Conservation (phyloP, 2,888 invertebrate species). For the Osedax fenrisi region DNA sequence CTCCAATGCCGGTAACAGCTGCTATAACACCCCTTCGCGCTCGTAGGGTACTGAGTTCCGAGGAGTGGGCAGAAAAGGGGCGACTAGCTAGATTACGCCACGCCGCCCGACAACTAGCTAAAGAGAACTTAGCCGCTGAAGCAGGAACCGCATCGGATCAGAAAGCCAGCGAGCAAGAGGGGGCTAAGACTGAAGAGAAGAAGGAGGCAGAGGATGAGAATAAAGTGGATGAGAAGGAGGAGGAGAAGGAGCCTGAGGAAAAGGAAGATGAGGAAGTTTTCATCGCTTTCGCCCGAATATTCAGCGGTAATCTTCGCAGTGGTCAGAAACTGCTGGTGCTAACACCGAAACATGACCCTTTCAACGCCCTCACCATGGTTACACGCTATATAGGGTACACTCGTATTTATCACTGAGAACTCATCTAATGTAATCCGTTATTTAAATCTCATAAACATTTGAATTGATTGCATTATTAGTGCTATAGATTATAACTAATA, state of each 20-base stretch:
- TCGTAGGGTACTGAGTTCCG: slow-evolving; percentile 62
- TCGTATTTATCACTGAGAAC: not conserved
- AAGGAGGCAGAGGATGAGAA: not conserved
- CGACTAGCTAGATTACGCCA: slow-evolving; percentile 61
- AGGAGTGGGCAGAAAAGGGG: slow-evolving; percentile 62
- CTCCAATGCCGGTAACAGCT: too few species aligned
- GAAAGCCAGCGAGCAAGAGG: too few species aligned
- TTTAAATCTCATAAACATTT: too few species aligned
- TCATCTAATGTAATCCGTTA: slow-evolving; percentile 1
- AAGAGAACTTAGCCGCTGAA: too few species aligned
- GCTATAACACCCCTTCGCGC: too few species aligned
- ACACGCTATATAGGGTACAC: slow-evolving; percentile 39
- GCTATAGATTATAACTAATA: too few species aligned
- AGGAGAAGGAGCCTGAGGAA: slow-evolving; percentile 28
- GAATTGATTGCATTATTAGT: too few species aligned
- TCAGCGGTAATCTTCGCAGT: slow-evolving; percentile 68
- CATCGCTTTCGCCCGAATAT: slow-evolving; percentile 81
- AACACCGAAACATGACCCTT: slow-evolving; percentile 76
- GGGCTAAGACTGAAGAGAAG: too few species aligned
- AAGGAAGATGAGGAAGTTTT: slow-evolving; percentile 55
- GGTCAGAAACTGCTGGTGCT: slow-evolving; percentile 71
- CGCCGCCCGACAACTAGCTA: too few species aligned
- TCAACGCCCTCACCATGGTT: slow-evolving; percentile 54
- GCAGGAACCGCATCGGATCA: too few species aligned
- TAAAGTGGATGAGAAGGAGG: too few species aligned